Evolutionary conservation across 2,113 vertebrate species (phyloP).

Genomic region (Anthoscopus minutus): DNA sequence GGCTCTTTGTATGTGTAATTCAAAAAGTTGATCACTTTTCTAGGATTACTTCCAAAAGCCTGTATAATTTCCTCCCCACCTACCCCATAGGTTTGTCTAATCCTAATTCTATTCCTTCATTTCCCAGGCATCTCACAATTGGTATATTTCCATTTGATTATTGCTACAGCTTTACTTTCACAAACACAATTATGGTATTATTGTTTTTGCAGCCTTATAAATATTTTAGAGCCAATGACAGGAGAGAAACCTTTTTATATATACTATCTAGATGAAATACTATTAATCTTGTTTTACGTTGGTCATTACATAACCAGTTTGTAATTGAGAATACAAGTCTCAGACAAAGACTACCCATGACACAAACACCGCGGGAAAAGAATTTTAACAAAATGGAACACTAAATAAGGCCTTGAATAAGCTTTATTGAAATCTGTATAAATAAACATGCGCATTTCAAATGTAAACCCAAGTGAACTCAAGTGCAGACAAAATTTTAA

Average conservation of each 20-base stretch:
- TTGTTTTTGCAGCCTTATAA: not conserved
- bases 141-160: not conserved
- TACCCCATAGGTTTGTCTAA: not conserved
- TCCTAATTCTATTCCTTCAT: not conserved
- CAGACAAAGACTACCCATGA: not conserved
- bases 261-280: not conserved
- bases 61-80: fast-evolving
- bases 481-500: slow-evolving; percentile 97
- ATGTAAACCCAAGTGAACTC: slow-evolving; percentile 99
- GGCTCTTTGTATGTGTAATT: not conserved
- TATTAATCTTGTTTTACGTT: not conserved
- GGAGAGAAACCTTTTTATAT: not conserved
- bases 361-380: not conserved
- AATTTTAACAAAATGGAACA: slow-evolving; percentile 63
- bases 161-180: not conserved
- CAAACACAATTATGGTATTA: not conserved
- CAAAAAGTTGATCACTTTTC: not conserved
- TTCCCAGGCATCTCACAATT: not conserved
- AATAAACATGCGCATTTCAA: slow-evolving; percentile 99
- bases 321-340: not conserved
- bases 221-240: not conserved
- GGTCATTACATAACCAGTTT: not conserved
- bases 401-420: slow-evolving; percentile 88
- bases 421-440: slow-evolving; percentile 99
- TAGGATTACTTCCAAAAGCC: not conserved